phyloP scores from a whole-genome alignment of 1,140 invertebrate genomes.

The Drosophila miranda region DNA sequence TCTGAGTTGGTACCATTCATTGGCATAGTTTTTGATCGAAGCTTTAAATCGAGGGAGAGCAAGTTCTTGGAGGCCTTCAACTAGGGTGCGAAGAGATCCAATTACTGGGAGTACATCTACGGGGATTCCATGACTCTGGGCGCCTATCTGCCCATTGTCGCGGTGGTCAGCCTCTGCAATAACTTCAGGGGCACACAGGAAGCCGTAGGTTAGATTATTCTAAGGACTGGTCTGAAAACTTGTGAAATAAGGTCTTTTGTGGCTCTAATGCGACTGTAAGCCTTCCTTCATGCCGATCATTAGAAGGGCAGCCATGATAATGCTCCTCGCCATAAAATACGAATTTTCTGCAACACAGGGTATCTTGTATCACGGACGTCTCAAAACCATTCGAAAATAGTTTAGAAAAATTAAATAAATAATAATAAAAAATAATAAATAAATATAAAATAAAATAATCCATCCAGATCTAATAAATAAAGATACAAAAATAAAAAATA shows the following conservation, averaged over 20 bases:
- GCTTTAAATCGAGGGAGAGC: conserved; percentile 93
- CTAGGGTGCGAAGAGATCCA: conserved; percentile 63
- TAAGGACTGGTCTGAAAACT: conserved; percentile 97
- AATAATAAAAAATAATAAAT: too few species aligned
- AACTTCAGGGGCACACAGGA: conserved; percentile 91
- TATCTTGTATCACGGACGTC: background rate
- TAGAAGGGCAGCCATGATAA: conserved; percentile 89
- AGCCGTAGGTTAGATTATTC: conserved; percentile 87
- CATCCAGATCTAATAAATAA: too few species aligned
- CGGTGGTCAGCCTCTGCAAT: conserved; percentile 95
- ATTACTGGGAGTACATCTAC: conserved; percentile 88
- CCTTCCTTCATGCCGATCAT: conserved; percentile 97
- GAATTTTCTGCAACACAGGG: conserved; percentile 33
- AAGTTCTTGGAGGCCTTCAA: conserved; percentile 82
- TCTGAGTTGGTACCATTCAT: too few species aligned
- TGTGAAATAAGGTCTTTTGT: conserved; percentile 91
- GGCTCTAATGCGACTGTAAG: conserved; percentile 95
- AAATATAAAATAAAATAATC: too few species aligned
- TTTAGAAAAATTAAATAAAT: too few species aligned
- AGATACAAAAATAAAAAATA: too few species aligned
- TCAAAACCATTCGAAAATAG: background rate
- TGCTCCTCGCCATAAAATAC: conserved; percentile 30
- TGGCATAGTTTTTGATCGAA: conserved; percentile 88
- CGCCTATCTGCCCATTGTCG: conserved; percentile 95
- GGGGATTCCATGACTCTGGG: conserved; percentile 98